Evolutionary conservation across 2,113 vertebrate genomes (phyloP).

Genomic region (Ariopsis seemanni): DNA sequence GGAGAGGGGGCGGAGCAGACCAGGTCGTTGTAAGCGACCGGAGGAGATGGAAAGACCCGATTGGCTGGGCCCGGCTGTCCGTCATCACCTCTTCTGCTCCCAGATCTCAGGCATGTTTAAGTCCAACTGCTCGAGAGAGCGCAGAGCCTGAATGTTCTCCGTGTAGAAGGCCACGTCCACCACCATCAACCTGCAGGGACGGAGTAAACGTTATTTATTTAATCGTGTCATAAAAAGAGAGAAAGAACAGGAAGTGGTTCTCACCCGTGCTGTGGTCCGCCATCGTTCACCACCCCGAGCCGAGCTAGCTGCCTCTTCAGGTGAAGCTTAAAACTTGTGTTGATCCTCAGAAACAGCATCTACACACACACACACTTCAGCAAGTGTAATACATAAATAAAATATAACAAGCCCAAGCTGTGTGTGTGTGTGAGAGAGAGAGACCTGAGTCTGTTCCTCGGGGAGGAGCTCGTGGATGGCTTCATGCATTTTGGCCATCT

Average conservation of each 20-base stretch:
- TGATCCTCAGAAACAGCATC: constrained; percentile 94
- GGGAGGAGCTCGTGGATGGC: constrained; percentile 92
- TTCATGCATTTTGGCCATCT: constrained; percentile 98
- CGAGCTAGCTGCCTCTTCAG: constrained; percentile 92
- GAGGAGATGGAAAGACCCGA: constrained; percentile 12
- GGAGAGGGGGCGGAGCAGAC: not conserved
- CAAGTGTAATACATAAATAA: not conserved
- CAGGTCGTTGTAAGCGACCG: not conserved
- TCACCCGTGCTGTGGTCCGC: constrained; percentile 93
- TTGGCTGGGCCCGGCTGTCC: constrained; percentile 51
- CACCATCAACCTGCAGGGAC: constrained; percentile 82
- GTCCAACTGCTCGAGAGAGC: constrained; percentile 88
- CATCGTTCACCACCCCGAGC: constrained; percentile 90
- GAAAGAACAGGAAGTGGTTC: constrained; percentile 32
- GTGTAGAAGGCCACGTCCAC: constrained; percentile 97
- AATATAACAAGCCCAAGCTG: not conserved
- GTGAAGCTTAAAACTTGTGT: constrained; percentile 90
- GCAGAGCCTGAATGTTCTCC: constrained; percentile 91
- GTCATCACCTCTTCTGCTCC: constrained; percentile 98
- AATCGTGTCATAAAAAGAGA: no score
- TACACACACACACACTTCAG: constrained; percentile 60
- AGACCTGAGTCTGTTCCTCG: constrained; percentile 91
- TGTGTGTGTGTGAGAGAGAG: constrained; percentile 5
- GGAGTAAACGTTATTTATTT: not conserved
- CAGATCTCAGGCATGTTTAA: constrained; percentile 96